Evolutionary conservation across 2,113 vertebrate species (phyloP).

Genomic region (Pomatostomus ruficeps): DNA sequence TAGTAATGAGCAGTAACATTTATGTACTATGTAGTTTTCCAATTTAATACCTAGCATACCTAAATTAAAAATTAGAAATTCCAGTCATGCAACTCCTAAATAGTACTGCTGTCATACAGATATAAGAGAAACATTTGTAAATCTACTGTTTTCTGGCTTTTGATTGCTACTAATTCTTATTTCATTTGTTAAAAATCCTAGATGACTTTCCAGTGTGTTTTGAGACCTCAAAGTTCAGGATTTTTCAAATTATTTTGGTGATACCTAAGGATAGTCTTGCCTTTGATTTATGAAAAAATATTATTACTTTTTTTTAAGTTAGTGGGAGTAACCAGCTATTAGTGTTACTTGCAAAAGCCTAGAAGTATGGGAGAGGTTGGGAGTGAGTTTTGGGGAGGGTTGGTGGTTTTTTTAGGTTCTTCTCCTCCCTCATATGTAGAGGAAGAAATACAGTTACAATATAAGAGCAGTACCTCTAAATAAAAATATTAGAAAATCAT

Average conservation of each 20-base stretch:
- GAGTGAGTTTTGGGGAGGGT: fast-evolving
- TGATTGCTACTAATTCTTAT: background rate
- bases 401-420: background rate
- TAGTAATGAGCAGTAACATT: background rate
- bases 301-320: background rate
- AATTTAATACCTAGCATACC: background rate
- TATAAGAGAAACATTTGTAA: background rate
- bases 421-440: background rate
- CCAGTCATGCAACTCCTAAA: background rate
- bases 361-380: background rate
- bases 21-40: background rate
- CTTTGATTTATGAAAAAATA: background rate
- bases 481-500: background rate
- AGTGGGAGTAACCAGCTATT: background rate
- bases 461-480: background rate
- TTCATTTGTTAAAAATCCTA: background rate
- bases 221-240: background rate
- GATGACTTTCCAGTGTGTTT: background rate
- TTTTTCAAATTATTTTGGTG: background rate
- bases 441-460: background rate
- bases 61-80: background rate
- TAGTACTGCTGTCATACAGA: background rate
- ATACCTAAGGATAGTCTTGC: background rate
- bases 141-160: background rate
- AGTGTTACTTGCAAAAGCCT: background rate